phyloP scores from a whole-genome alignment of 2,113 vertebrate species.

The Tapirus terrestris region DNA sequence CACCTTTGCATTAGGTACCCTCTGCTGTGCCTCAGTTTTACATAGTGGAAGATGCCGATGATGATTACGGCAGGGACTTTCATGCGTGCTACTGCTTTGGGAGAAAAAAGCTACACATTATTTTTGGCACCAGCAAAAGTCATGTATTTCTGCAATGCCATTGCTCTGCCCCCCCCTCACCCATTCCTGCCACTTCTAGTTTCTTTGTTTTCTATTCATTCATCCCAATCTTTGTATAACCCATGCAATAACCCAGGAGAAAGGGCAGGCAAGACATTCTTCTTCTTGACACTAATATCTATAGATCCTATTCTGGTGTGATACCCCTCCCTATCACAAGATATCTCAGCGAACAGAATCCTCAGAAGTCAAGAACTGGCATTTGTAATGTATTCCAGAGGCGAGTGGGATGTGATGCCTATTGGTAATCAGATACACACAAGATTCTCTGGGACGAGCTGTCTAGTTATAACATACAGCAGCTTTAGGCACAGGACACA shows the following conservation, averaged over 20 bases:
- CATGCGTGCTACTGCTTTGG: constrained; percentile 57
- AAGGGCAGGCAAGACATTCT: constrained; percentile 85
- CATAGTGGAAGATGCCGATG: constrained; percentile 15
- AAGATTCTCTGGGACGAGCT: neutral
- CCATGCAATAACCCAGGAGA: constrained; percentile 83
- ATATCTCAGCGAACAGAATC: constrained; percentile 77
- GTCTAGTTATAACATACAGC: neutral
- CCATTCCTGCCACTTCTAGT: constrained; percentile 31
- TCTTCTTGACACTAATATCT: constrained; percentile 87
- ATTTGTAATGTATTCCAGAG: constrained; percentile 74
- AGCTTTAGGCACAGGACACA: neutral
- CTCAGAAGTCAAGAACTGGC: constrained; percentile 78
- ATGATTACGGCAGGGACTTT: constrained; percentile 48
- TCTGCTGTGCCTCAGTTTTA: constrained; percentile 42
- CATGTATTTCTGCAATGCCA: neutral
- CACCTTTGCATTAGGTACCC: constrained; percentile 51
- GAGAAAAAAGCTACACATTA: neutral
- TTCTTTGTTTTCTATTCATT: constrained; percentile 85
- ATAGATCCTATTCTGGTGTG: constrained; percentile 78
- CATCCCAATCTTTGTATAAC: constrained; percentile 80
- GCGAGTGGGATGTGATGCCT: constrained; percentile 60
- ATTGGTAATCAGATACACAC: constrained; percentile 57
- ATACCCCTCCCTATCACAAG: constrained; percentile 76
- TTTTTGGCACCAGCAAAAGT: constrained; percentile 71
- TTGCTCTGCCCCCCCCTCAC: neutral